A percentile compares a stretch with the other conserved stretches of the same genome.
phyloP scores from a whole-genome alignment of 2,113 vertebrate genomes.

The Mirounga angustirostris region DNA sequence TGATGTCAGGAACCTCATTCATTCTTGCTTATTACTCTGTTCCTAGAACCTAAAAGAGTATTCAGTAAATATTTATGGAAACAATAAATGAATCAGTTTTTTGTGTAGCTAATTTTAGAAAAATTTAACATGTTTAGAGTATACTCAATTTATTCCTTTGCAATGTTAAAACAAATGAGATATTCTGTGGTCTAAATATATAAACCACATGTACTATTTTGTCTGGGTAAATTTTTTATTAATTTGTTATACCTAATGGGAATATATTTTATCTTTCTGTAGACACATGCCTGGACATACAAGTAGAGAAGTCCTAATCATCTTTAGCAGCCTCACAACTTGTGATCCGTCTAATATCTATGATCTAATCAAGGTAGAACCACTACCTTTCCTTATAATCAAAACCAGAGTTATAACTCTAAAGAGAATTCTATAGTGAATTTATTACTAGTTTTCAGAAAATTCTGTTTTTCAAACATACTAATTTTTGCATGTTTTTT shows the following conservation, averaged over 20 bases:
- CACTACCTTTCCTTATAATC: not conserved
- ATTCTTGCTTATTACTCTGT: not conserved
- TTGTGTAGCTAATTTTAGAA: not conserved
- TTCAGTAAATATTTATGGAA: not conserved
- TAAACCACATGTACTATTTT: not conserved
- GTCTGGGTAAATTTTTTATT: not conserved
- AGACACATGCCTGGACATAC: constrained; percentile 99
- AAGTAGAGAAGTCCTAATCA: constrained; percentile 95
- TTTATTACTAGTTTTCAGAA: constrained; percentile 50
- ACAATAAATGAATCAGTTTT: not conserved
- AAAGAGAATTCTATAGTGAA: not conserved
- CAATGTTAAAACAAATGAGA: not conserved
- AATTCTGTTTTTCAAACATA: constrained; percentile 13
- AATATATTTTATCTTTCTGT: constrained; percentile 63
- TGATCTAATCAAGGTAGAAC: constrained; percentile 94
- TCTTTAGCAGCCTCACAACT: constrained; percentile 98
- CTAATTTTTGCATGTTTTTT: constrained; percentile 69
- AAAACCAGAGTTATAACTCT: not conserved
- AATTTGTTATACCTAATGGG: constrained; percentile 34
- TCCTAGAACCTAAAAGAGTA: not conserved
- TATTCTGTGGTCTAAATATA: not conserved
- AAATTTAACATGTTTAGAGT: not conserved
- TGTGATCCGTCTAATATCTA: constrained; percentile 98
- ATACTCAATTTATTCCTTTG: constrained; percentile 34
- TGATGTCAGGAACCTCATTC: not conserved